phyloP scores from a whole-genome alignment of 2,888 invertebrate genomes.

The Sesamia inferens region DNA sequence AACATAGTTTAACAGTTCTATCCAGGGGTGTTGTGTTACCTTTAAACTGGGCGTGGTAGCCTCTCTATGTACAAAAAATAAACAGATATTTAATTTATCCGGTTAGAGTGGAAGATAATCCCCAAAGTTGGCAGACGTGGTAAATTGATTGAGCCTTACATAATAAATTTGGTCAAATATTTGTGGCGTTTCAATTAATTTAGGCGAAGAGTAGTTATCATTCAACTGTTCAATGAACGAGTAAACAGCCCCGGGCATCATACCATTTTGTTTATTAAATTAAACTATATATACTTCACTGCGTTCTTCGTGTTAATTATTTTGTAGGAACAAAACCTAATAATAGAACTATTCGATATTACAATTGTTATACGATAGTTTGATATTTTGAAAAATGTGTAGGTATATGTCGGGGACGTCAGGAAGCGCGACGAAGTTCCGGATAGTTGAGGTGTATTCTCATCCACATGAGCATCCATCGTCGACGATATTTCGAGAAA shows the following conservation, averaged over 20 bases:
- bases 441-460: no score
- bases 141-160: slow-evolving; percentile 12
- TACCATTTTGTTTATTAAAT: slow-evolving; percentile 15
- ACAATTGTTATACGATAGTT: slow-evolving; percentile 10
- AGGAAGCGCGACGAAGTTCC: no score
- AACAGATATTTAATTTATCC: background rate
- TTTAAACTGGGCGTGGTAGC: background rate
- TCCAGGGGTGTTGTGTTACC: background rate
- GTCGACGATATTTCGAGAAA: no score
- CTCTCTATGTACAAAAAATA: background rate
- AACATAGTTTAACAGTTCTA: background rate
- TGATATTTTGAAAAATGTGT: slow-evolving; percentile 6
- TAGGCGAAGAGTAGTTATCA: slow-evolving; percentile 5
- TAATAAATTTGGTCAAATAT: slow-evolving; percentile 38
- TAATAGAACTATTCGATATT: slow-evolving; percentile 14
- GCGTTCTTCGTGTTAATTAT: slow-evolving; percentile 1
- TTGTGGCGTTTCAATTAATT: slow-evolving; percentile 28
- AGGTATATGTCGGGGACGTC: no score
- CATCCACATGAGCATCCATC: no score
- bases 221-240: no score
- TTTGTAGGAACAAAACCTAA: background rate
- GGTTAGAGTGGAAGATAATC: background rate
- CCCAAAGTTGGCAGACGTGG: background rate
- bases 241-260: background rate
- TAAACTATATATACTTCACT: slow-evolving; percentile 12